Evolutionary conservation across 1,140 invertebrate species (phyloP).

Genomic region (Octopus sinensis): DNA sequence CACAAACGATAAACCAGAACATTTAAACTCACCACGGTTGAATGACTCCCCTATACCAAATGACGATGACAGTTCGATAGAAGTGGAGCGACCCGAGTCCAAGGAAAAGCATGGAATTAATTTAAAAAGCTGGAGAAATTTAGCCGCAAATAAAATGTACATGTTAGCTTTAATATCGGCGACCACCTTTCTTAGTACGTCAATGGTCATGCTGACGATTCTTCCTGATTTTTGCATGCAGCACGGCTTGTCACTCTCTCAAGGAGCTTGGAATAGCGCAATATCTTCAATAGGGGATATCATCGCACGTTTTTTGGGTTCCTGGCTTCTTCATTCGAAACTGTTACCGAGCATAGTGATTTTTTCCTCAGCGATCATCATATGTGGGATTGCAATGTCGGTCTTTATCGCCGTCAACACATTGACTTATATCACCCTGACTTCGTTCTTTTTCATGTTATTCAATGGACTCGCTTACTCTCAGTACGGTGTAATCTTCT

Average conservation of each 20-base stretch:
- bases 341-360: not conserved
- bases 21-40: too few relatives aligned
- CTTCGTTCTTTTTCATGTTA: not conserved
- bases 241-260: not conserved
- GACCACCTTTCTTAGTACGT: not conserved
- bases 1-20: too few relatives aligned
- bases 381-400: not conserved
- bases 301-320: not conserved
- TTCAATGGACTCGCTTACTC: not conserved
- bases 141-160: not conserved
- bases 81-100: too few relatives aligned
- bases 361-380: not conserved
- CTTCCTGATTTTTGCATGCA: not conserved
- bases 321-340: not conserved
- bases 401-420: not conserved
- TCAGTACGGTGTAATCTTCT: not conserved
- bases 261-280: not conserved
- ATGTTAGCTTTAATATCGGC: not conserved
- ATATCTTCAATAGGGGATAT: not conserved
- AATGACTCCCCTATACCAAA: too few relatives aligned
- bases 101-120: too few relatives aligned
- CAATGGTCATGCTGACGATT: not conserved
- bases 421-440: not conserved
- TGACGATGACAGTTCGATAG: too few relatives aligned
- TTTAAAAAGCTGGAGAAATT: too few relatives aligned